Evolutionary conservation across 1,140 invertebrate genomes (phyloP), one percentile per base, ranked within the genome.

Genomic region (Lepidurus apus): DNA sequence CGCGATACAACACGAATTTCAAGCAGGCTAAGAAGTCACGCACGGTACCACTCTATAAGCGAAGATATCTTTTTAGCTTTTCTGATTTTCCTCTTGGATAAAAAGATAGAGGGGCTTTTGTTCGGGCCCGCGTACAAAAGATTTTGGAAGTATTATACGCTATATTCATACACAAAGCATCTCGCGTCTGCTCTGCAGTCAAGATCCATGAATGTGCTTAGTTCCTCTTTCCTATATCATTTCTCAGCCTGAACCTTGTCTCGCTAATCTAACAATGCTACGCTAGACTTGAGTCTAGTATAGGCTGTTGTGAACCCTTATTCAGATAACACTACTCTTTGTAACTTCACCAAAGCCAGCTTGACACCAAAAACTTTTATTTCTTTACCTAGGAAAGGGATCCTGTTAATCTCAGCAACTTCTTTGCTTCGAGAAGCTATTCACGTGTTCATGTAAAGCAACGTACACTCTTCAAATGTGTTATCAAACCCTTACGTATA

Each of bases 1-100:
- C 53, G 17, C 21, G 53, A 65, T 47, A 47, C 2, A 47, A 47
- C 45, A 11, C 17, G 45, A 11, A 47, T 7, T 3, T 11, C 10
- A 47, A 47, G 45, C 45, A 47, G 17, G 7, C n/a, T n/a, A 65
- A 65, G 53, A 65, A 65, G 53, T 65, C 53, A 65, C 53, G 53
- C 53, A 65, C 53, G 53, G 53, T 13, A 65, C 21, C 34, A 17
- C 13, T 65, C 21, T 13, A 65, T 13, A 65, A 65, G 13, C 53
- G 17, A 47, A 47, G 34, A 34, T 34, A 34, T 34, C 34, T 34
- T 34, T 34, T 34, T 34, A 3, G 2, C 34, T 0, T 4, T 34
- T 34, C 21, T 65, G 17, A 7, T 65, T 65, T 47, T 17, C 45
- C 45, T 17, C 45, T 47, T 47, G 17, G 45, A 47, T 47, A 47